A percentile compares a stretch with the other conserved stretches of the same genome.
Conservation (phyloP, 2,888 invertebrate genomes). For the Gymnocheta viridis region DNA sequence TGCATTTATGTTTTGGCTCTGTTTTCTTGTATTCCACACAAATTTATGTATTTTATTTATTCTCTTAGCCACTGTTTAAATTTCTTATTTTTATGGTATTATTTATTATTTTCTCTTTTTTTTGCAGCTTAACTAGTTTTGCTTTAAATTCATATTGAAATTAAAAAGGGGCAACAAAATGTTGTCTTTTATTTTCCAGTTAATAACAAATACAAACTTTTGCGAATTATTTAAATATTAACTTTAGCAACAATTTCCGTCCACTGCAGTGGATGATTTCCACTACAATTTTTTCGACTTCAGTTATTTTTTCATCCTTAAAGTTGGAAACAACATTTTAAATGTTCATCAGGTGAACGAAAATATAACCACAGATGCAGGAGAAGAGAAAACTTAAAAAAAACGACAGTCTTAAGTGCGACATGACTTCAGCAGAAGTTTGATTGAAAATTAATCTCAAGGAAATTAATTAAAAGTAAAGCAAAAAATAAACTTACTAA, state of each 20-base stretch:
- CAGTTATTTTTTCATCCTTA: background rate
- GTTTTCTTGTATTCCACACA: background rate
- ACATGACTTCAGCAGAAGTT: conserved; percentile 58
- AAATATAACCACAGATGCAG: conserved; percentile 48
- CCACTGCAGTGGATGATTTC: conserved; percentile 22
- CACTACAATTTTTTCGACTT: background rate
- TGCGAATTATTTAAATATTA: conserved; percentile 51
- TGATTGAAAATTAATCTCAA: conserved; percentile 63
- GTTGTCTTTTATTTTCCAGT: conserved; percentile 24
- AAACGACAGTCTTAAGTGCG: conserved; percentile 30
- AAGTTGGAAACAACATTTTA: conserved; percentile 19
- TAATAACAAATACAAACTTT: conserved; percentile 49
- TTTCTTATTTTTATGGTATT: conserved; percentile 61
- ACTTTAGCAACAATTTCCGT: conserved; percentile 21
- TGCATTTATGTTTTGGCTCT: too few relatives aligned
- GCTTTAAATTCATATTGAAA: conserved; percentile 38
- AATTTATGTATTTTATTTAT: conserved; percentile 29
- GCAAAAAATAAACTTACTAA: background rate
- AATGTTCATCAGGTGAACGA: conserved; percentile 41
- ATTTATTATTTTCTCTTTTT: conserved; percentile 43
- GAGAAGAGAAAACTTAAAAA: background rate
- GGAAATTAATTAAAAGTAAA: conserved; percentile 48
- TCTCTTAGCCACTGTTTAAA: conserved; percentile 44
- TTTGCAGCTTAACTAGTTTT: conserved; percentile 35
- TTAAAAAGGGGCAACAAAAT: conserved; percentile 15